These are phyloP conservation scores for Moxostoma hubbsi DNA, from an alignment of 2,797 vertebrate genomes.

Conservation along the genomic window DNA sequence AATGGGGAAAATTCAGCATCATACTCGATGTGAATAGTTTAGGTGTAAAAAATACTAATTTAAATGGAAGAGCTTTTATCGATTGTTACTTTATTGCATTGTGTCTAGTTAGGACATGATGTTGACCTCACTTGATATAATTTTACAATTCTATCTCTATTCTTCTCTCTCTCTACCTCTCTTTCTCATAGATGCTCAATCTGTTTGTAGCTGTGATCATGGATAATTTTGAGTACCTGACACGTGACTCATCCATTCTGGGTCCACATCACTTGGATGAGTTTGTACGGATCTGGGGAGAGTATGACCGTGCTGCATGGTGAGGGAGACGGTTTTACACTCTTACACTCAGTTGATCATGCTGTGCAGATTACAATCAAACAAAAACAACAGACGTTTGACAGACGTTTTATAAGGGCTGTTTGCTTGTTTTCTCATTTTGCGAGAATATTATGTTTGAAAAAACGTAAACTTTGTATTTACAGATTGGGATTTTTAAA, in stretches of 20 bases:
- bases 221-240: conserved; percentile 99
- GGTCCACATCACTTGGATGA: conserved; percentile 98
- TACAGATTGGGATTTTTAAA: neutral
- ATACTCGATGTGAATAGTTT: too few relatives aligned
- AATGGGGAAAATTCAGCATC: too few relatives aligned
- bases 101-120: too few relatives aligned
- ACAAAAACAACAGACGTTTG: neutral
- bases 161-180: neutral
- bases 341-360: neutral
- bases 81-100: too few relatives aligned
- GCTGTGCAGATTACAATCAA: neutral
- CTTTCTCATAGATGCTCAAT: conserved; percentile 89
- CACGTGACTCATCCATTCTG: conserved; percentile 95
- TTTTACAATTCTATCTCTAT: neutral
- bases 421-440: neutral
- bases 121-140: neutral
- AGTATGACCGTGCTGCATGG: conserved; percentile 96
- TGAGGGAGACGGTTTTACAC: conserved; percentile 71
- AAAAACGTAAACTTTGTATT: neutral
- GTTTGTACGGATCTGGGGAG: conserved; percentile 98
- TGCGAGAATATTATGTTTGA: neutral
- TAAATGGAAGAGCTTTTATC: neutral
- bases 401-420: neutral
- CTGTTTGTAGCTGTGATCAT: conserved; percentile 98
- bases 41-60: neutral